phyloP scores from a whole-genome alignment of 1,140 invertebrate species.

The Diabrotica virgifera region DNA sequence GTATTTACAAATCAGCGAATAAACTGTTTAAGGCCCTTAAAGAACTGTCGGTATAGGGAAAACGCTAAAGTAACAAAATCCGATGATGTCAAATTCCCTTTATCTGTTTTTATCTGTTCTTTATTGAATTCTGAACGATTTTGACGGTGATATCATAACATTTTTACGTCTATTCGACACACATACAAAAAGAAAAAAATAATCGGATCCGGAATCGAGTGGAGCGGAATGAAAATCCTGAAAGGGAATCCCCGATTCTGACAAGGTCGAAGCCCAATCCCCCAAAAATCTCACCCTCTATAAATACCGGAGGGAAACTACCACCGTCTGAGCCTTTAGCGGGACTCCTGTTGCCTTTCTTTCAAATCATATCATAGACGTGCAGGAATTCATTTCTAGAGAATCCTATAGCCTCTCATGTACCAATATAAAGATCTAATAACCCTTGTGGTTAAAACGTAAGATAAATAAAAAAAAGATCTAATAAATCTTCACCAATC shows the following conservation, averaged over 20 bases:
- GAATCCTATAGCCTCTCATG: no score
- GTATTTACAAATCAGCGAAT: no score
- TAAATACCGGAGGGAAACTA: constrained; percentile 15
- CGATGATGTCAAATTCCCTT: constrained; percentile 9
- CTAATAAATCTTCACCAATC: no score
- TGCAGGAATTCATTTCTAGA: neutral
- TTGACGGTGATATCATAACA: constrained; percentile 21
- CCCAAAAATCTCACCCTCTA: constrained; percentile 10
- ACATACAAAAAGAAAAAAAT: constrained; percentile 16
- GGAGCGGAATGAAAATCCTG: constrained; percentile 3
- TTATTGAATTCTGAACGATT: constrained; percentile 16
- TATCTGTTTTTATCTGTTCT: constrained; percentile 9
- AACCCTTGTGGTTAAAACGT: no score
- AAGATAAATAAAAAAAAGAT: no score
- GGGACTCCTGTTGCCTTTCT: constrained; percentile 14
- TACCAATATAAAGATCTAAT: no score
- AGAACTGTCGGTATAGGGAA: neutral
- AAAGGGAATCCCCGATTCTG: constrained; percentile 18
- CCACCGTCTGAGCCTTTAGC: constrained; percentile 12
- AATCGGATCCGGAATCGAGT: constrained; percentile 15
- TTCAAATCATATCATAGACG: constrained; percentile 7
- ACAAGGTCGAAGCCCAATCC: constrained; percentile 21
- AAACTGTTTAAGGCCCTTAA: neutral
- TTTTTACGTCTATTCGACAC: constrained; percentile 19
- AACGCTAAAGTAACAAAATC: neutral